These are phyloP conservation scores for Macroramphosus scolopax DNA, from an alignment of 2,797 vertebrate genomes.

Conservation along the genomic window DNA sequence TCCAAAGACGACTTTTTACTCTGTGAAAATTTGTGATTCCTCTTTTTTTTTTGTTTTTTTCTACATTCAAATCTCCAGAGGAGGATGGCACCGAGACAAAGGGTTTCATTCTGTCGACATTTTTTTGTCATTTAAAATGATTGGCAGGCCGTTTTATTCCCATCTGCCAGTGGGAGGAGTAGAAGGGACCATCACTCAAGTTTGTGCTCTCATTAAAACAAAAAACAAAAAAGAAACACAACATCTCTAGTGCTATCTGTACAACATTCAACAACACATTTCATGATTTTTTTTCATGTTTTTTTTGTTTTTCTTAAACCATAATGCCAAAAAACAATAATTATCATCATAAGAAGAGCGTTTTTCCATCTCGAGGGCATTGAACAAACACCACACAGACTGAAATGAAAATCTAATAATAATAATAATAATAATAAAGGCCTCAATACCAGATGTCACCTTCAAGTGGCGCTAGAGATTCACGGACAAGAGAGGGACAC, in stretches of 20 bases:
- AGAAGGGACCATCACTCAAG: conserved; percentile 53
- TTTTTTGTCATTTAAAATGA: conserved; percentile 34
- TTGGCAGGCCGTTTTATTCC: conserved; percentile 61
- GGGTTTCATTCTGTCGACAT: conserved; percentile 6
- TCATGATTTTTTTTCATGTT: conserved; percentile 59
- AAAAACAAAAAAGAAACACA: conserved; percentile 71
- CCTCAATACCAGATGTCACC: conserved; percentile 82
- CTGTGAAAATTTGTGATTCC: conserved; percentile 23
- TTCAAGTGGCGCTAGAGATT: conserved; percentile 74
- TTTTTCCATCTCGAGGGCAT: conserved; percentile 81
- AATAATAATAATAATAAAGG: no score
- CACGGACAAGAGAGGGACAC: conserved; percentile 44
- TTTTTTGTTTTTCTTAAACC: conserved; percentile 52
- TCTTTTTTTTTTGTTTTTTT: conserved; percentile 23
- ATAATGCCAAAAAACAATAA: conserved; percentile 81
- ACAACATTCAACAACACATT: conserved; percentile 85
- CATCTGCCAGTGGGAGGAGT: conserved; percentile 56
- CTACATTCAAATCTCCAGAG: conserved; percentile 30
- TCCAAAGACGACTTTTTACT: conserved; percentile 5
- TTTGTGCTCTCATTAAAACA: conserved; percentile 74
- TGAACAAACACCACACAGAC: conserved; percentile 75
- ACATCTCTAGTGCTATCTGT: conserved; percentile 84
- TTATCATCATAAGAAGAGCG: conserved; percentile 80
- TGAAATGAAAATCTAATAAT: conserved; percentile 73
- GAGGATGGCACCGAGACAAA: background rate